Evolutionary conservation across 2,113 vertebrate genomes (phyloP), one percentile per base, ranked within the genome.

Genomic region (Xiphias gladius): DNA sequence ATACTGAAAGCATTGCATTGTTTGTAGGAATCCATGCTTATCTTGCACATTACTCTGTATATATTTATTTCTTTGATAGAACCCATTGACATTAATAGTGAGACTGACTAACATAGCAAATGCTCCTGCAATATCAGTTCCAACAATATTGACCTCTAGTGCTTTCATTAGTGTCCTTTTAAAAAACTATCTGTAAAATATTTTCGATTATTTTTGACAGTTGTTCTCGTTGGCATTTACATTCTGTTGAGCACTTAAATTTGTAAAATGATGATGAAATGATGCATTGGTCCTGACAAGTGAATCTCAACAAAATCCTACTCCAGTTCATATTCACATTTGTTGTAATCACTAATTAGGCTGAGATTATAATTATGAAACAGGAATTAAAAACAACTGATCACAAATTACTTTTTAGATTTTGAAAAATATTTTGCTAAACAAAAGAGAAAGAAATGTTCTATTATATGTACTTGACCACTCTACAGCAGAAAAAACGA

Each of bases 161-260:
- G n/a, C 24, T 46, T 57, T 55, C 17, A 55, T 43, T n/a, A 11
- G n/a, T 17, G 5, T 62, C 1, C 13, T 16, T 54, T 7, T 26
- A 52, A 54, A 58, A 52, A 52, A 19, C 2, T 5, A 35, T 13
- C 62, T 24, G 1, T 48, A 48, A 48, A 50, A 50, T 20, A 20
- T 20, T 19, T 50, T 20, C 19, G 20, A 13, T 26, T 19, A 37
- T 59, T 59, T 50, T 22, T 57, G 3, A 52, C 19, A 52, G 10
- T 28, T 76, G 7, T 22, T 65, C 17, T 65, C 7, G 6, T 61
- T 22, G 0, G 9, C 2, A 14, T 6, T 48, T 54, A 3, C 9
- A 55, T 30, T 11, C 55, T 83, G 66, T 68, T 79, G 24, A 55
- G 54, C 16, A 59, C 72, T 73, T 82, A 46, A 39, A n/a, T 55